Evolutionary conservation across 2,113 vertebrate genomes (phyloP), one percentile per base, ranked within the genome.

Genomic region (Aldabrachelys gigantea): DNA sequence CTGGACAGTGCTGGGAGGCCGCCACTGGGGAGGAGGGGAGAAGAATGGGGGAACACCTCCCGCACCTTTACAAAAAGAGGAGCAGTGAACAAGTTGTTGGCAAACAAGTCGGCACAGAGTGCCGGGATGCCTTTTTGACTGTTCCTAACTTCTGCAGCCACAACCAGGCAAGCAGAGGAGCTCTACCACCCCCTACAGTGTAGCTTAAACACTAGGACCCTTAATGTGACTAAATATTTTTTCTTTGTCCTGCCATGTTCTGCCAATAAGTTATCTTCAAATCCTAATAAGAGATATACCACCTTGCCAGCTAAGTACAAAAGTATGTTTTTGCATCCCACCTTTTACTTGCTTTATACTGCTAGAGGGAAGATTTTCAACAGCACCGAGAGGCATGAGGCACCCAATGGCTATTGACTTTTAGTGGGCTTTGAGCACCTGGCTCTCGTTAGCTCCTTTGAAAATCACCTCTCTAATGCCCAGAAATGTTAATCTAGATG

Each of bases 401-500:
- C 88, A 79, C 53, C 88, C 88, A 17, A 27, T 83, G 92, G 90
- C 50, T 76, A 1, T 59, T 93, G 89, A 54, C 75, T 93, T 65
- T 92, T 82, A 92, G 22, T 75, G 54, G 95, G 84, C 89, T 92
- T 88, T 93, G 57, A 75, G 21, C 79, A 49, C 57, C 72, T 49
- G 86, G 50, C 22, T 75, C 21, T 44, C 38, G 44, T 75, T 75
- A 25, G 22, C 54, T 50, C 29, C 84, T 89, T 35, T 89, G 93
- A 95, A 92, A 88, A 62, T 62, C 85, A 80, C 38, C 2, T 3
- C 92, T 81, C 83, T 96, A 50, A 83, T 59, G 65, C 79, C 93
- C 85, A 87, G 22, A 95, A 95, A 92, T 95, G 59, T 41, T 50
- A 53, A 82, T 92, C 84, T 87, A 84, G 31, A 6, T 94, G 92